Percentiles rank a stretch among this genome's conserved stretches.
Conservation (phyloP, 2,113 vertebrate genomes). For the Rhipidura dahli region DNA sequence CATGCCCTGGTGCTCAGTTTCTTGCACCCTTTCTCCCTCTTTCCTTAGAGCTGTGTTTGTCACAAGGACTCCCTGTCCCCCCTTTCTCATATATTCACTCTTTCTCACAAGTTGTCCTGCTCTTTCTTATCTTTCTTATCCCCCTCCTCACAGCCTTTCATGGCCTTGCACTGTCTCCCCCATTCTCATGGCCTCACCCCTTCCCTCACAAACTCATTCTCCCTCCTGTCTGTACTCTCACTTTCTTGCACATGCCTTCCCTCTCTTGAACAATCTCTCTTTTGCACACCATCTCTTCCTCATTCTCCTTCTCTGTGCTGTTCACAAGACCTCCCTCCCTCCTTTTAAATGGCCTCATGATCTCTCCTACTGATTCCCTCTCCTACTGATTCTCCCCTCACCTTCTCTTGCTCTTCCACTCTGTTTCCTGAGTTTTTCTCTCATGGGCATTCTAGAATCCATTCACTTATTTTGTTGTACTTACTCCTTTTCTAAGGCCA, state of each 20-base stretch:
- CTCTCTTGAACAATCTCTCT: neutral
- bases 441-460: neutral
- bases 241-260: neutral
- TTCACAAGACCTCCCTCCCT: neutral
- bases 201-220: neutral
- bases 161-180: neutral
- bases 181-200: neutral
- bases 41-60: neutral
- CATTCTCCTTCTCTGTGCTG: too few species aligned
- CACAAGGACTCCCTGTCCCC: neutral
- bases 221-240: neutral
- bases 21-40: neutral
- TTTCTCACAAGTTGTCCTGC: neutral
- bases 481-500: neutral
- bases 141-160: neutral
- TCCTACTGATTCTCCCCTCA: neutral
- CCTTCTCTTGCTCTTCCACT: neutral
- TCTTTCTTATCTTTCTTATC: neutral
- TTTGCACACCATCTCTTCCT: neutral
- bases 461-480: neutral
- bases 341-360: neutral
- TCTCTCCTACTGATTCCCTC: neutral
- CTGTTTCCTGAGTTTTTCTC: neutral
- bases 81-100: neutral
- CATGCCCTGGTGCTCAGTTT: neutral